Evolutionary conservation across 2,113 vertebrate species (phyloP), one percentile per base, ranked within the genome.

Genomic region (Psittacus erithacus): DNA sequence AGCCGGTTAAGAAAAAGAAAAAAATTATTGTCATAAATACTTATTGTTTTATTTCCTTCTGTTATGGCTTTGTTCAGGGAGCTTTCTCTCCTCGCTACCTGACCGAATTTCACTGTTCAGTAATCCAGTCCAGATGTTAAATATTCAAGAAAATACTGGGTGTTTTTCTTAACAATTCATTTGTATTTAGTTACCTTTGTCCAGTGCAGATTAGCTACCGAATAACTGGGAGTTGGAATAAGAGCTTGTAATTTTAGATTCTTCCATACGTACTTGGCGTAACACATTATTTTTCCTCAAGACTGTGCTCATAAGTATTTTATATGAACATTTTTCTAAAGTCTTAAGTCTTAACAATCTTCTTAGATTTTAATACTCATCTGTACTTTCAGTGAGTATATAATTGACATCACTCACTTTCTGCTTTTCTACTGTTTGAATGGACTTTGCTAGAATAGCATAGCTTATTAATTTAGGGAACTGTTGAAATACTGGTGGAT

Each of bases 141-240:
- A 96, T 97, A 97, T 93, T 96, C 96, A 95, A 57, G 88, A 67
- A 94, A 92, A 93, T 81, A 86, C 73, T 64, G 84, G 25, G 53
- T 96, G 86, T 95, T 96, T 96, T 97, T 92, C 84, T 97, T 95
- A 95, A 95, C 92, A 90, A 96, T 95, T 96, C 75, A 82, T 96
- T 95, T 92, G 87, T 96, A 95, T 97, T 97, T 96, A 84, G 93
- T 94, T 97, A 92, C 88, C 77, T 87, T 95, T 70, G 91, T 94
- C 33, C 82, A 88, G 82, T 67, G 81, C 86, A 97, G 88, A 94
- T 95, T 96, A 95, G 93, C 93, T 97, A 96, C 94, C 78, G 94
- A 97, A 93, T 93, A 96, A 92, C 81, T 88, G 93, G 82, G 65
- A 93, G 74, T 3, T 95, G 92, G 78, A 96, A 92, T 87, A 92